Evolutionary conservation across 2,113 vertebrate species (phyloP), one percentile per base, ranked within the genome.

Genomic region (Heliornis fulica): DNA sequence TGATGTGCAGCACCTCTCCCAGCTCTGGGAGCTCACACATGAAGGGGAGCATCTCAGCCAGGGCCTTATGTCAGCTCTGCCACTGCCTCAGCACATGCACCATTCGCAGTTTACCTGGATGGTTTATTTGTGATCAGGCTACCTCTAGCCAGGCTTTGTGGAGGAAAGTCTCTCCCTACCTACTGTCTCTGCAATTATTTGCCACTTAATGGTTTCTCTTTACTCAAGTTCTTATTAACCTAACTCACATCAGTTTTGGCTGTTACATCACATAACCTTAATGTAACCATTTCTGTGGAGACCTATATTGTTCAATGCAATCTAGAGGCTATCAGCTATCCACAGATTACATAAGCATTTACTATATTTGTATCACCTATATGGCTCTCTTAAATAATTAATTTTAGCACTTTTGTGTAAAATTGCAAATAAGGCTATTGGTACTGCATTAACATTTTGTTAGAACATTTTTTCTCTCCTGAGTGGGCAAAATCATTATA

Each of bases 21-120:
- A 28, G n/a, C 19, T 80, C 13, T 28, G 25, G 3, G n/a, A 2
- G 8, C 60, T 90, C 1, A 1, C 1, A 4, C 10, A 64, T 18
- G 1, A 1, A 2, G 9, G 7, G 3, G 21, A 60, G 8, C 20
- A 1, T 34, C 69, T 90, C 57, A 53, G 31, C 8, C 54, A 60
- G 28, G 23, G 11, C 40, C 40, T 59, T 13, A 8, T 1, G 8
- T 36, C 45, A 2, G 0, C 36, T 40, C 50, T 65, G 36, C 21
- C 63, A 4, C 1, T 1, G 10, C n/a, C 17, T 80, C 69, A 54
- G 68, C 54, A 13, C 19, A 4, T 6, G 14, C 25, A 32, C 22
- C 7, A 8, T 25, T 63, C 41, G 15, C 31, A 26, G 2, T 50
- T 45, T 61, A 31, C 40, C 41, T 70, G 31, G 16, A 22, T 5